Evolutionary conservation across 2,888 invertebrate species (phyloP), one percentile per base, ranked within the genome.

Genomic region (Alcis repandata): DNA sequence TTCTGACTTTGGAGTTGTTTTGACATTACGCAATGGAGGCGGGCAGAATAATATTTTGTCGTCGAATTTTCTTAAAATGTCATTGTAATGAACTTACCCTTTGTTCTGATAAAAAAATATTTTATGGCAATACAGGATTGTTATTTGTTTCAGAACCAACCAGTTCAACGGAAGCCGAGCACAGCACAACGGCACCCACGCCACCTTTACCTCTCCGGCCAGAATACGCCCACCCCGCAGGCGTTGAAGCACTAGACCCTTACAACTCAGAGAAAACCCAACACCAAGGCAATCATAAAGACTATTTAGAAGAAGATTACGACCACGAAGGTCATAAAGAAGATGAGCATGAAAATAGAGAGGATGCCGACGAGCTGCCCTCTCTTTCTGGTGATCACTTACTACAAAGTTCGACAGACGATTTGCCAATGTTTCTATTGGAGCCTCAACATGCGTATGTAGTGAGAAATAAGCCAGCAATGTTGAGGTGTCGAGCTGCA

Each of bases 361-460:
- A 93, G 49, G 93, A 94, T 43, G 85, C 90, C 13, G 95, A 94
- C 49, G 94, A 93, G 76, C 73, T 93, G 0, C 91, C 91, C 0
- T 90, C 91, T n/a, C 76, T 93, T 20, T 89, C 92, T 2, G 92
- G 91, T 41, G 93, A 92, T 70, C 93, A 92, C 77, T 80, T 93
- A 6, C 75, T 92, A 1, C 92, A 92, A 78, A 89, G 93, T 75
- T 95, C 95, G 40, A 95, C 95, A 51, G 96, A 96, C 65, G 95
- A 96, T 70, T 88, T 97, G 66, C 98, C 98, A 36, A 96, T 97
- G 80, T 98, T 99, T 87, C 94, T 98, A 46, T 94, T 96, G 69
- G 98, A 98, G 82, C 99, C 99, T 1, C 95, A 97, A 76, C 96
- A 97, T 83, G 95, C 97, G 11, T 99, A 96, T 91, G 98, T 99